Conservation (phyloP, 2,113 vertebrate genomes). For the Miniopterus natalensis region DNA sequence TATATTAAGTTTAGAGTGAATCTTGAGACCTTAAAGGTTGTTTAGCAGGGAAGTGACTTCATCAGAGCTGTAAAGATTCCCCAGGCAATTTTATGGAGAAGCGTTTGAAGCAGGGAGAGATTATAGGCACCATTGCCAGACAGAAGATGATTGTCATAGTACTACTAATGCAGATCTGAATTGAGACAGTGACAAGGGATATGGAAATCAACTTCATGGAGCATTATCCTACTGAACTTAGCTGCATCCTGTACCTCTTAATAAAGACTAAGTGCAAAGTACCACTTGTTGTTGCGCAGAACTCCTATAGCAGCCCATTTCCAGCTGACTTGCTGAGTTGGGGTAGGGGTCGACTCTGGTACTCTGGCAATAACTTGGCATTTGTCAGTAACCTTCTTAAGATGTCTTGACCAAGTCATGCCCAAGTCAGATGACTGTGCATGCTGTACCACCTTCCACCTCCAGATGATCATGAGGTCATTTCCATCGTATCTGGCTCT, state of each 20-base stretch:
- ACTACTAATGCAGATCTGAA: background rate
- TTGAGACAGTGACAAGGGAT: background rate
- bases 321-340: background rate
- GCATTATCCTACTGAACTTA: background rate
- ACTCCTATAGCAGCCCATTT: background rate
- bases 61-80: constrained; percentile 8
- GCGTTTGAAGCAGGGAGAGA: background rate
- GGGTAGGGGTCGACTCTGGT: background rate
- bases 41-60: background rate
- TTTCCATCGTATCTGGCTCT: background rate
- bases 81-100: background rate
- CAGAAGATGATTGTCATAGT: background rate
- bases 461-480: background rate
- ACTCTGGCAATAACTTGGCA: background rate
- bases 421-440: background rate
- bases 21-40: background rate
- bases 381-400: background rate
- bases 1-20: background rate
- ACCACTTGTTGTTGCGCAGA: background rate
- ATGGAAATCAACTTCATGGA: background rate
- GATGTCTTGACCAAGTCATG: background rate
- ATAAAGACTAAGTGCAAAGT: background rate
- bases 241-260: background rate
- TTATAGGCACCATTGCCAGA: background rate
- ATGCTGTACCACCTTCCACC: background rate